These are phyloP conservation scores for Leptinotarsa undecemlineata DNA, from an alignment of 1,140 invertebrate species.

Conservation along the genomic window DNA sequence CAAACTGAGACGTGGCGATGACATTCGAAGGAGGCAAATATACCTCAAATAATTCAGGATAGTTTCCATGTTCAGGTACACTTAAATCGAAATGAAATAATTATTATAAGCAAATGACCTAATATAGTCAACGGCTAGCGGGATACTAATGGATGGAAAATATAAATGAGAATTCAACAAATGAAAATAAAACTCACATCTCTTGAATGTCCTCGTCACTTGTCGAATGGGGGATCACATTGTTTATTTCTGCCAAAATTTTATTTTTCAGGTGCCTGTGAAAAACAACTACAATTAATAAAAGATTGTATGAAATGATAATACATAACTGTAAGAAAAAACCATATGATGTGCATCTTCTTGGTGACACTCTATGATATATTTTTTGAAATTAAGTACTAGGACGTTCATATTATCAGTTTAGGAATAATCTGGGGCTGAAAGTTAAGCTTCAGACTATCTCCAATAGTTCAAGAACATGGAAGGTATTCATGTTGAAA, in stretches of 20 bases:
- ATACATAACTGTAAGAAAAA: conserved; percentile 11
- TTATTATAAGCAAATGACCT: too few species aligned
- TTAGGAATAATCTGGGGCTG: not conserved
- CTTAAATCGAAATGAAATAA: too few species aligned
- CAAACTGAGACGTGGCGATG: too few species aligned
- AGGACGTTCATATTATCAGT: not conserved
- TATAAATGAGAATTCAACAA: conserved; percentile 14
- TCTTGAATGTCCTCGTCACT: not conserved
- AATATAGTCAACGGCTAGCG: not conserved
- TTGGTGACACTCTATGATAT: conserved; percentile 1
- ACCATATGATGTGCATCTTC: not conserved
- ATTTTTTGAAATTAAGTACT: too few species aligned
- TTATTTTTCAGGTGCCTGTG: conserved; percentile 12
- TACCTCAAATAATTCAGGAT: too few species aligned
- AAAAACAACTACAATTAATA: conserved; percentile 5
- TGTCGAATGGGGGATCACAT: conserved; percentile 14
- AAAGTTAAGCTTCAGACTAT: not conserved
- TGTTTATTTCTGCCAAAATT: conserved; percentile 6
- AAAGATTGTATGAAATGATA: conserved; percentile 14
- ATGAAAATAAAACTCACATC: conserved; percentile 18
- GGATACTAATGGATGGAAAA: conserved; percentile 6
- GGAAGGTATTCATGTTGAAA: too few species aligned
- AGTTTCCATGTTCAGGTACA: too few species aligned
- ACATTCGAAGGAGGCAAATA: too few species aligned
- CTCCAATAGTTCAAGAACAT: not conserved